A percentile compares a stretch with the other conserved stretches of the same genome.
These are phyloP conservation scores for Diaprepes abbreviatus DNA, from an alignment of 2,888 invertebrate genomes.

Conservation along the genomic window DNA sequence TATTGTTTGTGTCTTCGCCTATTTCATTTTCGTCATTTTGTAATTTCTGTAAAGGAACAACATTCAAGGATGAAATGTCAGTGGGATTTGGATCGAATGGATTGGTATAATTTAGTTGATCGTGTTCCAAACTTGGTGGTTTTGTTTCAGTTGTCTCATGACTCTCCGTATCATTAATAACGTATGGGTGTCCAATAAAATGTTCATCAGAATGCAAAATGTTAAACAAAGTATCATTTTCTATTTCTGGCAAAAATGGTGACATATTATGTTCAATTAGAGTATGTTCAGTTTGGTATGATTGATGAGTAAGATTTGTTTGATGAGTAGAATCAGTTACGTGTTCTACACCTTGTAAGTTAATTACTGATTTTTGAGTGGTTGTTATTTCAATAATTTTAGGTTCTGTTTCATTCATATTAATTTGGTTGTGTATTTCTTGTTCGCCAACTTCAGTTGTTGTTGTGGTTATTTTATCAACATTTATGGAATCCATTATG, in stretches of 20 bases:
- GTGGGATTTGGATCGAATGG: constrained; percentile 66
- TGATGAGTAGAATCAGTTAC: constrained; percentile 1
- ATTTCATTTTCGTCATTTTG: constrained; percentile 47
- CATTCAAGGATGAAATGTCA: constrained; percentile 53
- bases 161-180: constrained; percentile 48
- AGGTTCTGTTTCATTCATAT: constrained; percentile 13
- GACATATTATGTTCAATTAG: constrained; percentile 72
- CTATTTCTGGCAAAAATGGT: constrained; percentile 77
- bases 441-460: not conserved
- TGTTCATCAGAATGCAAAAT: constrained; percentile 71
- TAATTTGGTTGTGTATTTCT: not conserved
- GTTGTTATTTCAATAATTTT: constrained; percentile 44
- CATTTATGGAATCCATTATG: not conserved
- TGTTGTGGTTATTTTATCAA: not conserved
- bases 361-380: constrained; percentile 32
- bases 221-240: constrained; percentile 74
- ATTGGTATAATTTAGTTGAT: constrained; percentile 70
- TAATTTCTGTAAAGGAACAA: constrained; percentile 55
- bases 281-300: constrained; percentile 50
- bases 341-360: not conserved
- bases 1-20: constrained; percentile 16
- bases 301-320: constrained; percentile 28
- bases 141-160: constrained; percentile 58
- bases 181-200: constrained; percentile 51
- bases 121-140: constrained; percentile 69